Conservation (phyloP, 92 coral and sea anemone genomes). For the Anthopleura xanthogrammica region DNA sequence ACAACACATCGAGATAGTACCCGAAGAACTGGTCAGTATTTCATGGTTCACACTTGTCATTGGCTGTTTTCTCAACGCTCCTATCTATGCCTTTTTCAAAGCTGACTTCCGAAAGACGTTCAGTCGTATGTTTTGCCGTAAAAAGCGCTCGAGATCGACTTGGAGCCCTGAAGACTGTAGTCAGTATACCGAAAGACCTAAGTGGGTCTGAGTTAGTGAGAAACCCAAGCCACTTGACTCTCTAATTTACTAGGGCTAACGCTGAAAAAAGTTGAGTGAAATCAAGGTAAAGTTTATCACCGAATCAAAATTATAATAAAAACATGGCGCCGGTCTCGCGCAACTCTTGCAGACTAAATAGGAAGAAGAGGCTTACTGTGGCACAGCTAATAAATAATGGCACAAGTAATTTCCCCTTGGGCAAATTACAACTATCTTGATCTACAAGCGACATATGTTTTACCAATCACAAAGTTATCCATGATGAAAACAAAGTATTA, state of each 20-base stretch:
- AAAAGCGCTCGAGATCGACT: constrained; percentile 30
- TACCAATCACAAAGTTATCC: constrained; percentile 20
- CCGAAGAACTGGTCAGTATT: constrained; percentile 43
- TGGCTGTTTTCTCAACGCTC: constrained; percentile 71
- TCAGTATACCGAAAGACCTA: constrained; percentile 8
- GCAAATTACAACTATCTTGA: background rate
- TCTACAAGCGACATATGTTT: constrained; percentile 15
- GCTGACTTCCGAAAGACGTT: constrained; percentile 72
- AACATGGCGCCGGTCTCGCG: background rate
- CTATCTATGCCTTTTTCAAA: constrained; percentile 76
- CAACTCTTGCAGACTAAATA: background rate
- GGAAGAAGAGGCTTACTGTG: background rate
- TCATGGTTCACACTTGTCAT: constrained; percentile 80
- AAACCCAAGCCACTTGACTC: background rate
- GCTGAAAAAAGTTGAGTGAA: background rate
- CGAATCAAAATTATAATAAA: background rate
- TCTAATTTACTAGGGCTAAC: background rate
- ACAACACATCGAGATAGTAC: constrained; percentile 42
- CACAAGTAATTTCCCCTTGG: background rate
- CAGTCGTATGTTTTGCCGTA: constrained; percentile 32
- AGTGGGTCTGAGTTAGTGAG: constrained; percentile 14
- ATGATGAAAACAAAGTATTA: background rate
- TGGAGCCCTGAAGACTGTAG: constrained; percentile 52
- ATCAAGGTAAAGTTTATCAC: background rate
- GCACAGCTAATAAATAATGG: constrained; percentile 5